Conservation (phyloP, 2,113 vertebrate species). For the Etia nguti region DNA sequence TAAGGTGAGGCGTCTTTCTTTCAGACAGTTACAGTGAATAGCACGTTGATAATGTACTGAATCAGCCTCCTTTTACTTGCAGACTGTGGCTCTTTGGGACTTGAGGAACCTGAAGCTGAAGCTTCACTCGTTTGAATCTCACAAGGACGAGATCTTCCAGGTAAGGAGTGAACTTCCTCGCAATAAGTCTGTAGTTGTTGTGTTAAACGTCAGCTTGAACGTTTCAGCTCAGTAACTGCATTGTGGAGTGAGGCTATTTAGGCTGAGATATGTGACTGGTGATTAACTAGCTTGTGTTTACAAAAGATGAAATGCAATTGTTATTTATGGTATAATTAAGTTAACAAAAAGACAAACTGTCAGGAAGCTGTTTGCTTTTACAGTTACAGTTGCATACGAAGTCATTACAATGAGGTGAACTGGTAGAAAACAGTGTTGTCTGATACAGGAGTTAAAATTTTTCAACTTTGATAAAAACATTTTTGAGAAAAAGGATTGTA, state of each 20-base stretch:
- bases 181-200: neutral
- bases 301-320: neutral
- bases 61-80: neutral
- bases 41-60: neutral
- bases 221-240: neutral
- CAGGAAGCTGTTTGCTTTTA: neutral
- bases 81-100: conserved; percentile 98
- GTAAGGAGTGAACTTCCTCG: conserved; percentile 60
- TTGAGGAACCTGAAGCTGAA: conserved; percentile 95
- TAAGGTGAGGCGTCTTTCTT: conserved; percentile 73
- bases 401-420: neutral
- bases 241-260: neutral
- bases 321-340: neutral
- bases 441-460: neutral
- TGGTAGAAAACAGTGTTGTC: neutral
- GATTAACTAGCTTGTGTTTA: neutral
- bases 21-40: neutral
- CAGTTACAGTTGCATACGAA: neutral
- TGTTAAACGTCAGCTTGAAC: neutral
- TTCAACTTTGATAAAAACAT: neutral
- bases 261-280: neutral
- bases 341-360: neutral
- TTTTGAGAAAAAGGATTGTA: neutral
- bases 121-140: conserved; percentile 97
- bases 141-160: conserved; percentile 99